Conservation (phyloP, 2,797 vertebrate species). For the Sebastes minor region DNA sequence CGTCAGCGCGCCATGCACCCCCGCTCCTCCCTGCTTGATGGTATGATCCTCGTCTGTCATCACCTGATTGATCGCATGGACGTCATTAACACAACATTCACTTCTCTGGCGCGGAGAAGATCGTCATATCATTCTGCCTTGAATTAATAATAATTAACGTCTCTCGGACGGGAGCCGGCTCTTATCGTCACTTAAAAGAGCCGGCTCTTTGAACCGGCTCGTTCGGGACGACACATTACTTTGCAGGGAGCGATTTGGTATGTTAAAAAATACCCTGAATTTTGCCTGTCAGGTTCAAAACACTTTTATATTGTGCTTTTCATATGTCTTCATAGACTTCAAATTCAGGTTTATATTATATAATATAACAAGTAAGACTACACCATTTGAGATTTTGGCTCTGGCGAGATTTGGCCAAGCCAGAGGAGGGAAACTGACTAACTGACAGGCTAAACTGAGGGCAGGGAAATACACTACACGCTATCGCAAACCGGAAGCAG, state of each 20-base stretch:
- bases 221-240: too few relatives aligned
- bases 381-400: fast-evolving
- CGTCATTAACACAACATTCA: too few relatives aligned
- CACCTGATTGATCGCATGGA: too few relatives aligned
- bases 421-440: fast-evolving
- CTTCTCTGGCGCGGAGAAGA: too few relatives aligned
- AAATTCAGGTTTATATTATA: fast-evolving
- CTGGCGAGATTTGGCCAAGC: not conserved
- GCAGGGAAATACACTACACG: fast-evolving
- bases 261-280: not conserved
- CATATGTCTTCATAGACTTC: fast-evolving
- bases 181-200: too few relatives aligned
- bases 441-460: not conserved
- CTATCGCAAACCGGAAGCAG: constrained; percentile 29
- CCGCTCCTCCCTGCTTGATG: too few relatives aligned
- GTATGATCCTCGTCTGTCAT: too few relatives aligned
- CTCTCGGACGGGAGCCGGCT: too few relatives aligned
- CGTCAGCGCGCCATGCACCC: too few relatives aligned
- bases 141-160: too few relatives aligned
- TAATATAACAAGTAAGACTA: fast-evolving
- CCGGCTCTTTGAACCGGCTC: too few relatives aligned
- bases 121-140: too few relatives aligned
- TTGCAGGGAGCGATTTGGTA: not conserved
- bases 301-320: not conserved
- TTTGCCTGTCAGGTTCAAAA: not conserved